Conservation (phyloP, 1,140 invertebrate species). For the Calephelis virginiensis region DNA sequence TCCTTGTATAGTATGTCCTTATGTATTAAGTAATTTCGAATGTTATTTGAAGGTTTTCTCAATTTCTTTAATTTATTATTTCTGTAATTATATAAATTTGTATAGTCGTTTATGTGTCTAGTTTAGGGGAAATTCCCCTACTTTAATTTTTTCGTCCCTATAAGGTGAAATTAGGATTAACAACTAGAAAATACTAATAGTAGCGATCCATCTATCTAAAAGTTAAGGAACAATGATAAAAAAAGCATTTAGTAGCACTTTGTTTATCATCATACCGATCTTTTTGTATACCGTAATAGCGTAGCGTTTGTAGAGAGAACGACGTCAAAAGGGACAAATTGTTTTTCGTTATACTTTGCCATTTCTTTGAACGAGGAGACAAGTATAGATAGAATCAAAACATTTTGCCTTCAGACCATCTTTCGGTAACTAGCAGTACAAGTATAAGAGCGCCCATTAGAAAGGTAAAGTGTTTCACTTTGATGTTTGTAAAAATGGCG, state of each 20-base stretch:
- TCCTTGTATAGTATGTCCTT: conserved; percentile 22
- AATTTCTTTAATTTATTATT: not conserved
- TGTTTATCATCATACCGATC: conserved; percentile 5
- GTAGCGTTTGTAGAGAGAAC: conserved; percentile 11
- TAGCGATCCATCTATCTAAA: not conserved
- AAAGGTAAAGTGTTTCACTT: conserved; percentile 6
- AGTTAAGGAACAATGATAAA: conserved; percentile 8
- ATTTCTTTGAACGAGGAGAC: conserved; percentile 17
- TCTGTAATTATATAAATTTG: not conserved
- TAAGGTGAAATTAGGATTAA: too few species aligned
- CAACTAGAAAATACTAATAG: too few species aligned
- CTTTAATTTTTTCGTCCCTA: too few species aligned
- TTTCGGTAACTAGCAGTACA: conserved; percentile 4
- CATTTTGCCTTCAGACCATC: conserved; percentile 6
- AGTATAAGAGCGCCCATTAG: conserved; percentile 1
- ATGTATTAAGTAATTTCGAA: not conserved
- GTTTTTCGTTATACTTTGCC: conserved; percentile 21
- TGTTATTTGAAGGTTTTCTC: not conserved
- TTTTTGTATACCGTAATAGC: conserved; percentile 15
- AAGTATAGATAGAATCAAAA: conserved; percentile 17
- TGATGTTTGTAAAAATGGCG: conserved; percentile 1
- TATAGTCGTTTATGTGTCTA: too few species aligned
- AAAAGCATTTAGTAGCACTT: conserved; percentile 5
- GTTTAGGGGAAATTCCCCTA: too few species aligned
- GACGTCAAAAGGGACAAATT: conserved; percentile 18